Conservation (phyloP, 2,888 invertebrate genomes). For the Apamea anceps region DNA sequence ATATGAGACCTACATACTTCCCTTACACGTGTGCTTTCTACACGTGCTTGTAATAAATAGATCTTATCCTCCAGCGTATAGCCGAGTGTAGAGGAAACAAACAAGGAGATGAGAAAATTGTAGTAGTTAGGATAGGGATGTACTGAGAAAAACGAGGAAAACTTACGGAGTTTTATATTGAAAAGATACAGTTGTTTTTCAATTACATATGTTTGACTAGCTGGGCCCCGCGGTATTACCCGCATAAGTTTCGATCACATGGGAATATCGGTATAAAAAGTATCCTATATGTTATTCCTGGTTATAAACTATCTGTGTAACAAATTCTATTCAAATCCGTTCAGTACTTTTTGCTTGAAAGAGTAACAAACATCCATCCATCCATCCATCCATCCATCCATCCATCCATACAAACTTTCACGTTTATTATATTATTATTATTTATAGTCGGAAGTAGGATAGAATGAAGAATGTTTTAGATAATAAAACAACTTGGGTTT, state of each 20-base stretch:
- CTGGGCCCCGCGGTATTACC: too few species aligned
- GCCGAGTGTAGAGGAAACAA: constrained; percentile 23
- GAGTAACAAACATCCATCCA: too few species aligned
- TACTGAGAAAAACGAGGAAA: neutral
- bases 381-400: too few species aligned
- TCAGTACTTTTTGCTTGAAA: too few species aligned
- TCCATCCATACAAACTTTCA: too few species aligned
- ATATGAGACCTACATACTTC: constrained; percentile 21
- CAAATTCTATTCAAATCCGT: too few species aligned
- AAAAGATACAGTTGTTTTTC: neutral
- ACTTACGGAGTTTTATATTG: neutral
- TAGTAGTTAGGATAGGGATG: neutral
- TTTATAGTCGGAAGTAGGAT: too few species aligned
- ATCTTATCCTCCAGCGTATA: constrained; percentile 39
- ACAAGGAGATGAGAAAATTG: constrained; percentile 17
- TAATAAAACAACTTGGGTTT: neutral
- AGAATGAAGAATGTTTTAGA: neutral
- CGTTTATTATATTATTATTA: too few species aligned
- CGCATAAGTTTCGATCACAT: too few species aligned
- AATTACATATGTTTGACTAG: neutral
- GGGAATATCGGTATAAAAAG: too few species aligned
- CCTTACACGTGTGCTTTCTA: constrained; percentile 46
- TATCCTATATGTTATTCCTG: too few species aligned
- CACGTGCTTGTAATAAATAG: constrained; percentile 53
- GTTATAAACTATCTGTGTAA: too few species aligned